These are phyloP conservation scores for Elephantulus edwardii DNA, from an alignment of 2,113 vertebrate genomes.

Conservation along the genomic window DNA sequence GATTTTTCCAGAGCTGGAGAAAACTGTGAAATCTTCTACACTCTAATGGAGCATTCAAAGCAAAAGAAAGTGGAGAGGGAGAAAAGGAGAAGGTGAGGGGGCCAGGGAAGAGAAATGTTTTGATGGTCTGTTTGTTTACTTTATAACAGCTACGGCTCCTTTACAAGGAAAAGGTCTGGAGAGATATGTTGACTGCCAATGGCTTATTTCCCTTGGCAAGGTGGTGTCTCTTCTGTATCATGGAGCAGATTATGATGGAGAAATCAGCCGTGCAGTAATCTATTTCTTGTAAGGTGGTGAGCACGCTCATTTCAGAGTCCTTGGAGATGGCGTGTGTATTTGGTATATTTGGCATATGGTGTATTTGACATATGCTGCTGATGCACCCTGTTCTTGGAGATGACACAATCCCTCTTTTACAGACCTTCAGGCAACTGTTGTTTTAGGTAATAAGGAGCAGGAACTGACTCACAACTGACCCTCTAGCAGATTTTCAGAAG, in stretches of 20 bases:
- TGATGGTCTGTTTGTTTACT: constrained; percentile 82
- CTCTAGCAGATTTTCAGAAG: too few species aligned
- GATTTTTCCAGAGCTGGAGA: constrained; percentile 87
- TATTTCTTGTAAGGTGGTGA: constrained; percentile 70
- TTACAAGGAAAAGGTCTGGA: constrained; percentile 75
- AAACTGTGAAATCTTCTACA: constrained; percentile 85
- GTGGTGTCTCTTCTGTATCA: constrained; percentile 76
- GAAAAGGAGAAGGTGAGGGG: background rate
- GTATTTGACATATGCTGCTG: constrained; percentile 60
- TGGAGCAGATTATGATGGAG: constrained; percentile 74
- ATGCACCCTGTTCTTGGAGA: constrained; percentile 47
- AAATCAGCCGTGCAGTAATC: constrained; percentile 75
- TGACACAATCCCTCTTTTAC: constrained; percentile 39
- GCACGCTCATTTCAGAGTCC: constrained; percentile 53
- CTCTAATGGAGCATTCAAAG: constrained; percentile 73
- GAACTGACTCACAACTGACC: too few species aligned
- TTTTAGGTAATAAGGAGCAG: too few species aligned
- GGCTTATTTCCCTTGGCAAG: constrained; percentile 82
- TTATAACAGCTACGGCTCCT: constrained; percentile 77
- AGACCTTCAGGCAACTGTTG: constrained; percentile 22
- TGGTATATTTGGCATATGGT: too few species aligned
- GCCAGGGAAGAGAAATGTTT: constrained; percentile 71
- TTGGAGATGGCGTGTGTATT: background rate
- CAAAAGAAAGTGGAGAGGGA: background rate
- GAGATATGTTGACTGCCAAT: constrained; percentile 75